A percentile compares a stretch with the other conserved stretches of the same genome.
Evolutionary conservation across 2,113 vertebrate species (phyloP).

Genomic region (Phrynocephalus versicolor): DNA sequence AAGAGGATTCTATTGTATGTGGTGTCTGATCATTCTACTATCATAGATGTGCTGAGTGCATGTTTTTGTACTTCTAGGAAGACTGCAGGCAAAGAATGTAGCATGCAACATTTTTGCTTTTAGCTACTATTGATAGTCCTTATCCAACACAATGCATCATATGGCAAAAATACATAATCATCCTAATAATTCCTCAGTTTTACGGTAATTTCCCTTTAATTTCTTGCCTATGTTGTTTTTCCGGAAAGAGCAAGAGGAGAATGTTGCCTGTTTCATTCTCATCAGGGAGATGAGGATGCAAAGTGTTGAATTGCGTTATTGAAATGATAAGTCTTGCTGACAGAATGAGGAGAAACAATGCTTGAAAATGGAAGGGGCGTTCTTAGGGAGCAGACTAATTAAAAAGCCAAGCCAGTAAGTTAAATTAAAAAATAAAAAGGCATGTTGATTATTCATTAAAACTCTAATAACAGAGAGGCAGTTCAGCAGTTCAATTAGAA

Average conservation of each 20-base stretch:
- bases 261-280: not conserved
- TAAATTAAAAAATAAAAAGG: constrained; percentile 34
- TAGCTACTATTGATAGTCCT: constrained; percentile 1
- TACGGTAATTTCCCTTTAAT: not conserved
- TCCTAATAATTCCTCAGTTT: not conserved
- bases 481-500: constrained; percentile 14
- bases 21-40: not conserved
- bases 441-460: constrained; percentile 25
- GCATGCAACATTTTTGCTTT: not conserved
- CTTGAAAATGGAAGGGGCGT: constrained; percentile 2
- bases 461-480: constrained; percentile 11
- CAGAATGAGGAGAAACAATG: constrained; percentile 8
- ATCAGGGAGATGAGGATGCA: not conserved
- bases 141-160: not conserved
- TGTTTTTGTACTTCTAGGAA: not conserved
- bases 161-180: not conserved
- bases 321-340: constrained; percentile 20
- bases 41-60: not conserved
- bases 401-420: constrained; percentile 23
- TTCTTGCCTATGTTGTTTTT: constrained; percentile 18
- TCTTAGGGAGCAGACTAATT: constrained; percentile 11
- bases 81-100: not conserved
- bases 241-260: not conserved
- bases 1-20: not conserved
- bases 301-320: constrained; percentile 22